Evolutionary conservation across 2,797 vertebrate genomes (phyloP), one percentile per base, ranked within the genome.

Genomic region (Arremon brunneinucha): DNA sequence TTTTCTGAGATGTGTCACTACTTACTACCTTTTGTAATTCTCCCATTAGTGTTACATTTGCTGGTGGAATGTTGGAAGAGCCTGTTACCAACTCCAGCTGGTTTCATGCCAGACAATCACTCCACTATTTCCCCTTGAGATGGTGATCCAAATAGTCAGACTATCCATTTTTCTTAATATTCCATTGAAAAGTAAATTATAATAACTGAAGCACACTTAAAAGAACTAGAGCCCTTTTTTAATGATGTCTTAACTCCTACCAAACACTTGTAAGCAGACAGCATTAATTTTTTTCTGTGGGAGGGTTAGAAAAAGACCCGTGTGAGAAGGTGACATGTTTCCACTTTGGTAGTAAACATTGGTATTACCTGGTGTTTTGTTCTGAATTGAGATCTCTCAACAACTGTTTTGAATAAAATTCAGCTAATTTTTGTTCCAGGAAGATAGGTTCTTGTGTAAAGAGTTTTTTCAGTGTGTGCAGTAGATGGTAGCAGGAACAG

Each of bases 261-360:
- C 81, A 92, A 89, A 80, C 64, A 64, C 81, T 83, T 95, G 77
- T 76, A 93, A 90, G 92, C 59, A 93, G 90, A 68, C 63, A 86
- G 60, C 44, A 60, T 47, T 90, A 41, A 23, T 84, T 78, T 84
- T 84, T 94, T 90, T 72, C 77, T 79, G 2, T 57, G 74, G 32
- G n/a, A 93, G 72, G 57, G 52, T 63, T 65, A 87, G 76, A 2
- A 67, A 6, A 88, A 68, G 39, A 18, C 28, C 35, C 14, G 52
- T 8, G 46, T 83, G 83, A 75, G 77, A 76, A 94, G 89, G 71
- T 75, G 64, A 20, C 35, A 9, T 53, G 71, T 91, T 95, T 89
- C 47, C 56, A 70, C 71, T 89, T 89, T 26, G 53, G 41, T 43
- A 80, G 64, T 82, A 84, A 93, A 67, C 0, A 0, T 55, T 62